Evolutionary conservation across 2,888 invertebrate species (phyloP), one percentile per base, ranked within the genome.

Genomic region (Clusia tigrina): DNA sequence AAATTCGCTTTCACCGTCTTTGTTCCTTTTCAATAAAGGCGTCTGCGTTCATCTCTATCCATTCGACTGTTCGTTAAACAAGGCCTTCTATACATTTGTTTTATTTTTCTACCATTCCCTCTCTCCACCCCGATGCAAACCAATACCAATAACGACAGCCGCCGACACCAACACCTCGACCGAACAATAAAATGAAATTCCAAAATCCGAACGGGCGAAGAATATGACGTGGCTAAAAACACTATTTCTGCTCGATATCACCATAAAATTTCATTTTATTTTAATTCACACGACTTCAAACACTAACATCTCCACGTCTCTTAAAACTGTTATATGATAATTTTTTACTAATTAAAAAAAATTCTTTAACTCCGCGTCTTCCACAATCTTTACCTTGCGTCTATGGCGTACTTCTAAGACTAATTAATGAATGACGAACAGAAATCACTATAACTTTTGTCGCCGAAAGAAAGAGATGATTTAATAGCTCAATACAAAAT

Each of bases 191-290:
- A 46, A 6, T 57, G 25, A 57, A 57, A 37, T 52, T 17, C 57
- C 46, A 46, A 42, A 42, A 20, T 38, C 17, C 37, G 22, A 55
- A 38, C n/a, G 6, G 2, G n/a, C 55, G 38, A 17, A 5, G 22
- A 22, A 37, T 17, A 69, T 71, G 71, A 72, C 74, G 72, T 73
- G 73, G 74, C 71, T 68, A 58, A 67, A 68, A 68, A 63, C 66
- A 64, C 61, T 66, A 63, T 69, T 71, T 64, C 38, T 17, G 57
- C 56, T 17, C 52, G 60, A 64, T 67, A 65, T 62, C 65, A 64
- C 68, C 65, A 58, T 53, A 48, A 54, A 62, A 20, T 15, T 55
- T 2, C 10, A 38, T 6, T 20, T 15, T 2, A 18, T 20, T 20
- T 48, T 6, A 18, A 48, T 22, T 20, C 48, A 48, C 48, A 20